phyloP scores from a whole-genome alignment of 2,797 vertebrate species.

The Acrossocheilus fasciatus region DNA sequence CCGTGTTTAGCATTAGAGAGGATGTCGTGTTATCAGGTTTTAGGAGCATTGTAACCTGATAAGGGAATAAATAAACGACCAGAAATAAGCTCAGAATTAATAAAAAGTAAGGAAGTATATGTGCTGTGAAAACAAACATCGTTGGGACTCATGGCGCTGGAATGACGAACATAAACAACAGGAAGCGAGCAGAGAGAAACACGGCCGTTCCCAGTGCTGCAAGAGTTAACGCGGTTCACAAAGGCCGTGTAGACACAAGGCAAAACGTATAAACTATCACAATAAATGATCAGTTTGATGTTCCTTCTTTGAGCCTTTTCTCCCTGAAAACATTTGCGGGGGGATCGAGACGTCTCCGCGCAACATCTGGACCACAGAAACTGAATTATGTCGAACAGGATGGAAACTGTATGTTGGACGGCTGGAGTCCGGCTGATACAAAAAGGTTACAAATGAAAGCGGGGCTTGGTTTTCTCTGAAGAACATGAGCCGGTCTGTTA shows the following conservation, averaged over 20 bases:
- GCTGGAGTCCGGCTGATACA: constrained; percentile 61
- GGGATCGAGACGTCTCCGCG: constrained; percentile 53
- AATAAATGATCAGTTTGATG: constrained; percentile 15
- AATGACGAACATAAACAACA: constrained; percentile 2
- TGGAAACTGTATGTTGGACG: constrained; percentile 67
- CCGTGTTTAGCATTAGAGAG: background rate
- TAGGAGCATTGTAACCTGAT: background rate
- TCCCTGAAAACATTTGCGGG: constrained; percentile 59
- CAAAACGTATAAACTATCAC: background rate
- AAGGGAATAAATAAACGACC: background rate
- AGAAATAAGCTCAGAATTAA: background rate
- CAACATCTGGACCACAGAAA: constrained; percentile 68
- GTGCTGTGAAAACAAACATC: constrained; percentile 26
- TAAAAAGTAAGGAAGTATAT: background rate
- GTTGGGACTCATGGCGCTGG: background rate
- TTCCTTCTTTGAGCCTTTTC: background rate
- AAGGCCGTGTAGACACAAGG: constrained; percentile 7
- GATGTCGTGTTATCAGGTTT: background rate
- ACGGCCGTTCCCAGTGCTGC: background rate
- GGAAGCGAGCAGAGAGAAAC: background rate
- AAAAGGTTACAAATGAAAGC: constrained; percentile 67
- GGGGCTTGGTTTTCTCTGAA: constrained; percentile 56
- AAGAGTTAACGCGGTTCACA: background rate
- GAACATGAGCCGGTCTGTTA: constrained; percentile 64
- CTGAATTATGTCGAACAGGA: constrained; percentile 57